These are phyloP conservation scores for Opisthocomus hoazin DNA, from an alignment of 2,113 vertebrate species.

Conservation along the genomic window DNA sequence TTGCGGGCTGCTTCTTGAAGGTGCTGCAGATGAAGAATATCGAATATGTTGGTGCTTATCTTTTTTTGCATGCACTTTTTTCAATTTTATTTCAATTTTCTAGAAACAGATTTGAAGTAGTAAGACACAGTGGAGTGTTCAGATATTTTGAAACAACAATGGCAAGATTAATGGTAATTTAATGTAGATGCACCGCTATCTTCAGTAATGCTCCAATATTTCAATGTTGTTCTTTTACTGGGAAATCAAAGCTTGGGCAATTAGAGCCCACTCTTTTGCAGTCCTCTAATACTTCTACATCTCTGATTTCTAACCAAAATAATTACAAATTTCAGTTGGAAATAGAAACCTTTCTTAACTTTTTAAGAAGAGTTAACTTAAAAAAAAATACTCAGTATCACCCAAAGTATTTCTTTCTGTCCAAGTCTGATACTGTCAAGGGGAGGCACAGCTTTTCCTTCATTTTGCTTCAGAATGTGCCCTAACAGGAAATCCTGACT, in stretches of 20 bases:
- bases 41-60: neutral
- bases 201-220: neutral
- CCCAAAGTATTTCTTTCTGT: neutral
- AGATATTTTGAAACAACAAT: neutral
- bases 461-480: neutral
- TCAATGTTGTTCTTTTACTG: neutral
- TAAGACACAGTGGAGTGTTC: neutral
- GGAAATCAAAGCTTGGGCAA: neutral
- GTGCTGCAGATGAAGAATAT: neutral
- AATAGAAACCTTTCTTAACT: neutral
- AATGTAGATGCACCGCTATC: neutral
- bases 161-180: neutral
- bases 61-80: neutral
- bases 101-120: neutral
- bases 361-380: neutral
- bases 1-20: neutral
- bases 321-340: neutral
- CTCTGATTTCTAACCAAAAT: neutral
- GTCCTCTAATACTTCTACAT: neutral
- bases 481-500: neutral
- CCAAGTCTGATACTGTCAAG: neutral
- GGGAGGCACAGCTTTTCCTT: neutral
- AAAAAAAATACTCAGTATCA: neutral
- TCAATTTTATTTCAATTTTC: neutral
- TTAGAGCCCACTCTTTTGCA: neutral